Percentiles rank a stretch among this genome's conserved stretches.
These are phyloP conservation scores for Torymus aiolomorphi DNA, from an alignment of 2,888 invertebrate genomes.

Conservation along the genomic window DNA sequence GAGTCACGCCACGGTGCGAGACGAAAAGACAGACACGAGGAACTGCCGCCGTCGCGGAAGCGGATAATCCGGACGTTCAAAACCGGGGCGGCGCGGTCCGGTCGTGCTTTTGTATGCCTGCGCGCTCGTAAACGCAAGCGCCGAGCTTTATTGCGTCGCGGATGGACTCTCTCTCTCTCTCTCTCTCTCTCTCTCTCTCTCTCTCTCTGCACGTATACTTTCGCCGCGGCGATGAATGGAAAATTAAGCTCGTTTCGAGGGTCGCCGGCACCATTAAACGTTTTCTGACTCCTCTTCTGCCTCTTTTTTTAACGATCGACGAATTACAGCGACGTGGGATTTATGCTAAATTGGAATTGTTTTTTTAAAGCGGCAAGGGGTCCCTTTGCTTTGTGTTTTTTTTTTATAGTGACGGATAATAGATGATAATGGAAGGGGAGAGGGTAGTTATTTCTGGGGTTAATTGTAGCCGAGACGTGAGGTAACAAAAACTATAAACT, in stretches of 20 bases:
- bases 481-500: too few species aligned
- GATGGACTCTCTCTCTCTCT: conserved; percentile 1
- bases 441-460: too few species aligned
- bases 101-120: conserved; percentile 22
- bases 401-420: too few species aligned
- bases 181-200: too few species aligned
- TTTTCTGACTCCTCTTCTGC: background rate
- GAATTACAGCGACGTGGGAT: background rate
- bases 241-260: conserved; percentile 35
- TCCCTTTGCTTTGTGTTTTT: too few species aligned
- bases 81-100: conserved; percentile 18
- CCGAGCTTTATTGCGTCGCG: conserved; percentile 28
- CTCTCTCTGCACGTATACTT: too few species aligned
- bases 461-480: too few species aligned
- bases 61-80: conserved; percentile 61
- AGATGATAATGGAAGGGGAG: too few species aligned
- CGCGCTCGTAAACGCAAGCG: background rate
- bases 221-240: conserved; percentile 16
- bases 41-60: conserved; percentile 56
- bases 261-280: conserved; percentile 33
- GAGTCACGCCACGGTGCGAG: background rate
- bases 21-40: background rate
- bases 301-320: background rate
- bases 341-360: conserved; percentile 33
- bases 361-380: background rate